A percentile compares a stretch with the other conserved stretches of the same genome.
Conservation (phyloP, 1,140 invertebrate genomes). For the Zaprionus nigranus region DNA sequence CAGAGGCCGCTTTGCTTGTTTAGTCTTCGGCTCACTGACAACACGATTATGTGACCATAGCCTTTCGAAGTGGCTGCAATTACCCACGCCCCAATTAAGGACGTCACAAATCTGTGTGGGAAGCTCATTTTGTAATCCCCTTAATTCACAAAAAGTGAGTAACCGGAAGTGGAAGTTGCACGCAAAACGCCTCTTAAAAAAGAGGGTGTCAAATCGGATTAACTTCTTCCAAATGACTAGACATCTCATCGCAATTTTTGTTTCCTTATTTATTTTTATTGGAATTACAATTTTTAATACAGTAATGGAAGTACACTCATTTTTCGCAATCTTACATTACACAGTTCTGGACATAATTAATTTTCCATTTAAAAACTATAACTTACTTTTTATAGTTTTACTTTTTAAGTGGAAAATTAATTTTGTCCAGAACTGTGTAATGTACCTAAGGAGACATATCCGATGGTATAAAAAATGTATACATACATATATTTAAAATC, state of each 20-base stretch:
- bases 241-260: slow-evolving; percentile 32
- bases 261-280: slow-evolving; percentile 51
- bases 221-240: slow-evolving; percentile 76
- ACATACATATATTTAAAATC: no score
- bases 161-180: slow-evolving; percentile 45
- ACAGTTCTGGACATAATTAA: no score
- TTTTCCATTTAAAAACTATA: no score
- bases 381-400: no score
- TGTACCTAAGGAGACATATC: no score
- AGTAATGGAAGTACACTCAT: slow-evolving; percentile 65
- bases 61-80: slow-evolving; percentile 74
- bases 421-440: no score
- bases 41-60: slow-evolving; percentile 63
- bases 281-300: slow-evolving; percentile 66
- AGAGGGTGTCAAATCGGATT: slow-evolving; percentile 65
- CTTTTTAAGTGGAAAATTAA: no score
- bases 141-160: slow-evolving; percentile 50
- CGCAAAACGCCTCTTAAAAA: slow-evolving; percentile 24
- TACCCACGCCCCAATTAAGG: slow-evolving; percentile 78
- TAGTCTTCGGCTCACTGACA: slow-evolving; percentile 53
- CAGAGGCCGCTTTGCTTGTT: slow-evolving; percentile 45
- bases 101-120: slow-evolving; percentile 80
- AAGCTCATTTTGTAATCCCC: slow-evolving; percentile 60
- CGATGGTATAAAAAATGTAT: no score
- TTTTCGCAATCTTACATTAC: background rate